These are phyloP conservation scores for Apteryx owenii DNA, from an alignment of 2,113 vertebrate genomes.

Conservation along the genomic window DNA sequence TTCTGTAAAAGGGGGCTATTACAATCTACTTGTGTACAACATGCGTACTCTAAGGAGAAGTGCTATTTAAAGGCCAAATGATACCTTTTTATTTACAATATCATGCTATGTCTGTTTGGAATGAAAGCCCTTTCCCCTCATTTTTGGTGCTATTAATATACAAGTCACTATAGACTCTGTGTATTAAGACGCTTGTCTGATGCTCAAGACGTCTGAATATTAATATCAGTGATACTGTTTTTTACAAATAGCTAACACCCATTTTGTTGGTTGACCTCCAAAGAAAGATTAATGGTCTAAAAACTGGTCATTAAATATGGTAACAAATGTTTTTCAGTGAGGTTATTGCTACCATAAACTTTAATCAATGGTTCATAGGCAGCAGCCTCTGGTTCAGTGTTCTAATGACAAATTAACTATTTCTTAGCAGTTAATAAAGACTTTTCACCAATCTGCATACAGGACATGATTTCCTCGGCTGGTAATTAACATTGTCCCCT, in stretches of 20 bases:
- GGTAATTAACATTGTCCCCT: constrained; percentile 32
- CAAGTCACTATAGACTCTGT: constrained; percentile 31
- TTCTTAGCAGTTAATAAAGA: constrained; percentile 80
- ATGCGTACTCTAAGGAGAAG: neutral
- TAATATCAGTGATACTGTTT: constrained; percentile 58
- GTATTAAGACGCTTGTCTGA: constrained; percentile 56
- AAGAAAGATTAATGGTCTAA: constrained; percentile 74
- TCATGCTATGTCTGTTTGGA: neutral
- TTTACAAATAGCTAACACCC: constrained; percentile 68
- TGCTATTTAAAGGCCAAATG: constrained; percentile 42
- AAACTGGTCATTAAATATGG: constrained; percentile 74
- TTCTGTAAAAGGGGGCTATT: neutral
- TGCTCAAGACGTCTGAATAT: constrained; percentile 64
- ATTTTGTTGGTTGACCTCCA: constrained; percentile 73
- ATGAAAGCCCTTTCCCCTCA: constrained; percentile 3
- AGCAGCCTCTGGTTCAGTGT: constrained; percentile 61
- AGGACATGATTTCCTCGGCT: constrained; percentile 57
- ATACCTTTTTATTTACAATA: constrained; percentile 39
- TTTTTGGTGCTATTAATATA: constrained; percentile 45
- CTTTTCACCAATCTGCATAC: constrained; percentile 69
- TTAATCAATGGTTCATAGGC: constrained; percentile 71
- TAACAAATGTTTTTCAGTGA: constrained; percentile 75
- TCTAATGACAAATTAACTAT: constrained; percentile 80
- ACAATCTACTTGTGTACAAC: neutral
- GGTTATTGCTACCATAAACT: constrained; percentile 77